Conservation (phyloP, 2,888 invertebrate genomes). For the Cheilosia variabilis region DNA sequence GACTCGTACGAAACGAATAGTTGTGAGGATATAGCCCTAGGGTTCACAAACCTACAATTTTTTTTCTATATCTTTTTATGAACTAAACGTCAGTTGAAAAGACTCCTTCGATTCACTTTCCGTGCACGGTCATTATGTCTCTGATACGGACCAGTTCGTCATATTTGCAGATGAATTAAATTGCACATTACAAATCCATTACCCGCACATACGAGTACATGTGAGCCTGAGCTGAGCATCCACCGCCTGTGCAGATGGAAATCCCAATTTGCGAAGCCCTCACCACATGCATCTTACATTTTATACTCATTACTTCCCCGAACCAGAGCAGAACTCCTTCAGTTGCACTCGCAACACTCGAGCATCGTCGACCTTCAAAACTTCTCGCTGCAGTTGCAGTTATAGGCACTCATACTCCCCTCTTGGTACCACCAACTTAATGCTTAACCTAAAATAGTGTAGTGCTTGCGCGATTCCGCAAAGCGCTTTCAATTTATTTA, state of each 20-base stretch:
- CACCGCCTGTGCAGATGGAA: neutral
- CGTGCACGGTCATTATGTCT: too few species aligned
- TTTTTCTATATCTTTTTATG: too few species aligned
- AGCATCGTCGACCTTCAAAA: constrained; percentile 58
- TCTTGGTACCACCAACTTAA: constrained; percentile 28
- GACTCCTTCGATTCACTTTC: too few species aligned
- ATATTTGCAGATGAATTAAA: too few species aligned
- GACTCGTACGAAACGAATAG: too few species aligned
- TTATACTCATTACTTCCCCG: constrained; percentile 59
- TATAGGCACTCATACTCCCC: neutral
- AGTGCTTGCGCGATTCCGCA: constrained; percentile 39
- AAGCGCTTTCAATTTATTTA: constrained; percentile 71
- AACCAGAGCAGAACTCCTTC: constrained; percentile 64
- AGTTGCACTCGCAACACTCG: constrained; percentile 49
- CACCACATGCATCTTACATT: constrained; percentile 1
- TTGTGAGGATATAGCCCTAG: too few species aligned
- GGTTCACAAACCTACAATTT: too few species aligned
- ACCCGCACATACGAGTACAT: neutral
- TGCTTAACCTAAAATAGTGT: constrained; percentile 69
- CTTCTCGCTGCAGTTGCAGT: constrained; percentile 25
- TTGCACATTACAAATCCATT: neutral
- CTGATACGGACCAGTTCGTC: too few species aligned
- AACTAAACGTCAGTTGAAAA: too few species aligned
- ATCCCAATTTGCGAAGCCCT: constrained; percentile 29
- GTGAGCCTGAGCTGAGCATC: too few species aligned